Evolutionary conservation across 2,113 vertebrate species (phyloP), one percentile per base, ranked within the genome.

Genomic region (Chaenogobius annularis): DNA sequence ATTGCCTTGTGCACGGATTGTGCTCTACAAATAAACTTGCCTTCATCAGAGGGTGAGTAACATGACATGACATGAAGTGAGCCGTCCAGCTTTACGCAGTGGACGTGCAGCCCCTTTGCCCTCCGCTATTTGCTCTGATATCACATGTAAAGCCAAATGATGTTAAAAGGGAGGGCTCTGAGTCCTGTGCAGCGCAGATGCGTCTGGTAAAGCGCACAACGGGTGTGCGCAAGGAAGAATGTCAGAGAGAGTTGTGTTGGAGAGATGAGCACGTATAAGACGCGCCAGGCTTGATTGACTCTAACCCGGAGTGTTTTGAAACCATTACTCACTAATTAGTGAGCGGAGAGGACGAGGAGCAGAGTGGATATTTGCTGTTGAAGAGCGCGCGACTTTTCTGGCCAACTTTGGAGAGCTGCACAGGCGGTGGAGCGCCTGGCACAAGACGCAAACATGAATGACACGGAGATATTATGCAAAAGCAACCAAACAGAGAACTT

Each of bases 391-490:
- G 64, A 76, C n/a, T 76, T 80, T 64, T n/a, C 35, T 7, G 17
- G 35, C 20, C 31, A 79, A 81, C 59, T 86, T 87, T 81, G 81
- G 81, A 87, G 64, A 72, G 5, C 56, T 47, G 26, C 64, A n/a
- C 26, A 4, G 17, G 7, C 56, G 14, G 69, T 26, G 52, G 77
- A 68, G 75, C 75, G 17, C 69, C 15, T 68, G 15, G 40, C 1
- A 7, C 37, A 70, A 67, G 58, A 68, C 3, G 72, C 55, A 20
- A 92, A 83, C 70, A 94, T 94, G 93, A 94, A 93, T 56, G 40
- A 54, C 74, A 88, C 90, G 48, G 85, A 43, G 5, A 13, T 78
- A 0, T 68, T 80, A 8, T 93, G 89, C 85, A 62, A 40, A 47
- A 79, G 78, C 68, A 75, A 79, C 73, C 83, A 81, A 17, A 73